Evolutionary conservation across 1,140 invertebrate species (phyloP).

Genomic region (Pectinophora gossypiella): DNA sequence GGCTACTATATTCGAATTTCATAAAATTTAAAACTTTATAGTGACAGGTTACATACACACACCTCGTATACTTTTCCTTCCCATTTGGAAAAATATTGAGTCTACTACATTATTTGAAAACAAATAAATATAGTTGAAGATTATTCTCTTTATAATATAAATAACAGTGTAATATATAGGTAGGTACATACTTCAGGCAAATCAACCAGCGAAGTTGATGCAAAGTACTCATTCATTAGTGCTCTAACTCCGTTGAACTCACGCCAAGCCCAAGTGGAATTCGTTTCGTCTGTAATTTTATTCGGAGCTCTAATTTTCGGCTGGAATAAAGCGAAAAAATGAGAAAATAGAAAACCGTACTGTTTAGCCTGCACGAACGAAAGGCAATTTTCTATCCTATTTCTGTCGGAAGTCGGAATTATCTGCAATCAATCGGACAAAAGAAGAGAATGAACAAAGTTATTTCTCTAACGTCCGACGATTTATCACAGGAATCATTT

Average conservation of each 20-base stretch:
- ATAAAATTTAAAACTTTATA: too few relatives aligned
- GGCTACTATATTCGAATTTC: too few relatives aligned
- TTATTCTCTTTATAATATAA: too few relatives aligned
- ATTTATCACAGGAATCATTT: slow-evolving; percentile 58
- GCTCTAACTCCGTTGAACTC: not conserved
- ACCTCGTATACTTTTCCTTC: too few relatives aligned
- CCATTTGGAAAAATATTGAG: too few relatives aligned
- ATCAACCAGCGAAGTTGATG: not conserved
- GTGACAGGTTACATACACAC: too few relatives aligned
- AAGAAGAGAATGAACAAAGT: slow-evolving; percentile 43
- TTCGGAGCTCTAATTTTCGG: not conserved
- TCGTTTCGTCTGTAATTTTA: not conserved
- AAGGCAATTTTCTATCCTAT: slow-evolving; percentile 39
- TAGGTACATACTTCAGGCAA: too few relatives aligned
- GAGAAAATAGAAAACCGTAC: too few relatives aligned
- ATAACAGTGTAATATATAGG: too few relatives aligned
- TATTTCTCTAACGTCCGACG: slow-evolving; percentile 38
- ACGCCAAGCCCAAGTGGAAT: not conserved
- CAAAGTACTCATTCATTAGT: not conserved
- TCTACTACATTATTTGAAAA: too few relatives aligned
- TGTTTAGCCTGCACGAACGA: not conserved
- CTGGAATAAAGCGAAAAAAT: too few relatives aligned
- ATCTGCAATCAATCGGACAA: slow-evolving; percentile 64
- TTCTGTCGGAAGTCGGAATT: slow-evolving; percentile 39
- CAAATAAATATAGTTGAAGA: too few relatives aligned